Evolutionary conservation across 1,140 invertebrate species (phyloP), one percentile per base, ranked within the genome.

Genomic region (Metopolophium dirhodum): DNA sequence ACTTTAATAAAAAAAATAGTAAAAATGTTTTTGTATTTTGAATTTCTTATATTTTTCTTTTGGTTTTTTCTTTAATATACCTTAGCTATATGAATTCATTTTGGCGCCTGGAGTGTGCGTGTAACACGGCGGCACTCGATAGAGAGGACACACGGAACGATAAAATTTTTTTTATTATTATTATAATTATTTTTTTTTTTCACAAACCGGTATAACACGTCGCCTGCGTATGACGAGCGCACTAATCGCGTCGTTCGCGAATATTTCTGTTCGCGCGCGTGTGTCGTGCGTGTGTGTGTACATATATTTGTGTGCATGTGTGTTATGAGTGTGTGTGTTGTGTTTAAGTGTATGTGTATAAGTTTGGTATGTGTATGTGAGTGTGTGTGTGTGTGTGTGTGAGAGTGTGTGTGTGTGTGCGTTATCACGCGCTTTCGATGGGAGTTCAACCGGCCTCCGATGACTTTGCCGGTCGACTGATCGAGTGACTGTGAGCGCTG

Each of bases 381-480:
- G 85, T 87, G 30, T 89, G 35, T 26, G n/a, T 37, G 87, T 57
- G 49, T 26, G 41, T 41, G 41, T 30, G 47, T 37, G 77, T 54
- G 35, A 51, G 26, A 30, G 23, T 35, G 68, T 83, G 45, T 49
- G 91, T 85, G 91, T 51, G 77, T 49, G 77, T 77, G 61, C 41
- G 77, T 91, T 49, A 93, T 93, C 91, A 86, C 91, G 91, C 91
- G 91, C 91, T 86, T 93, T 93, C 91, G 91, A 93, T 68, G 49
- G 91, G 91, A 93, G 91, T 93, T 93, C 91, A 93, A 93, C 91
- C 91, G 91, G 91, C 91, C 91, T 93, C 91, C 91, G 91, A 93
- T 93, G 91, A 93, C 91, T 93, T 93, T 93, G 91, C 91, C 91
- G 91, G 91, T 93, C 91, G 91, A 93, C 91, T 93, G 91, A 93